Percentiles rank a stretch among this genome's conserved stretches.
Evolutionary conservation across 2,113 vertebrate species (phyloP).

Genomic region (Axis porcinus): DNA sequence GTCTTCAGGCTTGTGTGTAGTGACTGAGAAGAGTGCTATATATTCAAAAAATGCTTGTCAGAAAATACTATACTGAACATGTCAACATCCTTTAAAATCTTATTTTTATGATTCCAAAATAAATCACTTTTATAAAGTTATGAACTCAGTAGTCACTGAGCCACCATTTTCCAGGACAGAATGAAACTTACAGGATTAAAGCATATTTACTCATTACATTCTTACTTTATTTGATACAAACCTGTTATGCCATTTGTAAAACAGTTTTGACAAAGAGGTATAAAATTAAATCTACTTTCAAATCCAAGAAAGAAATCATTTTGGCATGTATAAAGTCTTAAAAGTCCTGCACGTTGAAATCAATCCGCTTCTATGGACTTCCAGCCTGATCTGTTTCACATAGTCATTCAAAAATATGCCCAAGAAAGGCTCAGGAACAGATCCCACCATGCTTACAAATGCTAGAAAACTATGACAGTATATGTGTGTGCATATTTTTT

Average conservation of each 20-base stretch:
- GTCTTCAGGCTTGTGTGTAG: not conserved
- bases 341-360: not conserved
- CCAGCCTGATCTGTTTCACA: not conserved
- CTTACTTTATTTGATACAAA: not conserved
- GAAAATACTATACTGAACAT: not conserved
- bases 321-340: not conserved
- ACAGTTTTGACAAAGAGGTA: not conserved
- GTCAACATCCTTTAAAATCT: not conserved
- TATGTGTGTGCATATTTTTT: not conserved
- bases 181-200: not conserved
- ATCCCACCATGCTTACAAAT: not conserved
- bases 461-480: not conserved
- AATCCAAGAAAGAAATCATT: not conserved
- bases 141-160: not conserved
- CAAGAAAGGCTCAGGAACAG: not conserved
- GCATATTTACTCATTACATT: not conserved
- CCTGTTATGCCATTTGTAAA: not conserved
- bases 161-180: not conserved
- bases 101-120: conserved; percentile 12
- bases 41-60: not conserved
- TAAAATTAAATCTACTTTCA: conserved; percentile 20
- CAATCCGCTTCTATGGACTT: not conserved
- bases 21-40: not conserved
- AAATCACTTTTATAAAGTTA: not conserved
- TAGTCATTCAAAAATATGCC: not conserved